phyloP scores from a whole-genome alignment of 2,113 vertebrate genomes.

The Artemisiospiza belli region DNA sequence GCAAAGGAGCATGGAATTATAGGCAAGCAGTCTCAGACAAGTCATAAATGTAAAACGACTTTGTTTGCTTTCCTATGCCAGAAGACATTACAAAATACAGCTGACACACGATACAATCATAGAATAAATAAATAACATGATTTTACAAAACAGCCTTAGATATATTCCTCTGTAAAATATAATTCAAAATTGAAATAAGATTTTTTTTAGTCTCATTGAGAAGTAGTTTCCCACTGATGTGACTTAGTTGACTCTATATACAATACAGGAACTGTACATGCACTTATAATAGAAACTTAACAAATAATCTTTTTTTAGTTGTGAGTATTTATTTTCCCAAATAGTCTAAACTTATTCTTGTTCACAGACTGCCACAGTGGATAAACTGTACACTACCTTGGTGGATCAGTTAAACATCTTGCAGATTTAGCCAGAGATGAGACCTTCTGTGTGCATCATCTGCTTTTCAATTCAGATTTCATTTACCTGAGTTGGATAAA shows the following conservation, averaged over 20 bases:
- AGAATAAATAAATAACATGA: conserved; percentile 87
- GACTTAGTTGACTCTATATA: not conserved
- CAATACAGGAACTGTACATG: not conserved
- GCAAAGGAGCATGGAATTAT: conserved; percentile 77
- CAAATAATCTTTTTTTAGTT: not conserved
- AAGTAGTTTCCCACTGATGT: not conserved
- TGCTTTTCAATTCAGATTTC: not conserved
- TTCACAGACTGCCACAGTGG: not conserved
- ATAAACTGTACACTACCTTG: not conserved
- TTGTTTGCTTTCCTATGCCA: conserved; percentile 95
- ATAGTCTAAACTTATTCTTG: not conserved
- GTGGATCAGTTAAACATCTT: not conserved
- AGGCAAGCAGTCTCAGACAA: conserved; percentile 72
- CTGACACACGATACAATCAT: conserved; percentile 80
- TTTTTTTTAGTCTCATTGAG: not conserved
- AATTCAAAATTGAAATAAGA: not conserved
- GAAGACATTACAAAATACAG: conserved; percentile 80
- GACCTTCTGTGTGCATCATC: not conserved
- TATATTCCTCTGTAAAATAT: conserved; percentile 64
- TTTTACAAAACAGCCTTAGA: conserved; percentile 66
- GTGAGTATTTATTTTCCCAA: not conserved
- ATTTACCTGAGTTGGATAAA: not conserved
- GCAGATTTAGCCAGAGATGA: not conserved
- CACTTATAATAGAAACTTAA: not conserved
- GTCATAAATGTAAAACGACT: conserved; percentile 75